Evolutionary conservation across 2,113 vertebrate genomes (phyloP), one percentile per base, ranked within the genome.

Genomic region (Acanthisitta chloris): DNA sequence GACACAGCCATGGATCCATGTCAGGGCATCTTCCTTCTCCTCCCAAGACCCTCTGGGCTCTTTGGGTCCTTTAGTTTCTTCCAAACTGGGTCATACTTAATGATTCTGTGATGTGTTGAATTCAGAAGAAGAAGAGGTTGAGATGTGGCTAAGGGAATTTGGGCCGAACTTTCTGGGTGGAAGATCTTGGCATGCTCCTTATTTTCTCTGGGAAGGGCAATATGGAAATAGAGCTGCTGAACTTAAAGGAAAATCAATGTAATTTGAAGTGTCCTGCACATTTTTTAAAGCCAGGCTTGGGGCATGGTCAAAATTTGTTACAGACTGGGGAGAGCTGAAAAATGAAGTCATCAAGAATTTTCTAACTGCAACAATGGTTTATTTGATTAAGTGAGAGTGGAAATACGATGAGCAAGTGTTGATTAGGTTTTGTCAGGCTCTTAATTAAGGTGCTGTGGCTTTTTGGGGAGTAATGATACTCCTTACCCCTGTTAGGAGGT

Each of bases 401-500:
- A 49, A 49, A 54, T 34, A 16, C 5, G 24, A 33, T 49, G 18
- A 34, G n/a, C 36, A 36, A 34, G 33, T 31, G 31, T 33, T 21
- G 13, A 11, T n/a, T 20, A 3, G 24, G 10, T 14, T 36, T 65
- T 31, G 15, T 70, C 25, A 28, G 48, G 34, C 46, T 66, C 36
- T 43, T 5, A 66, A 11, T 62, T 51, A 24, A 33, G 36, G 36
- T 26, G 3, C 23, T 1, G 0, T 49, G 77, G 46, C 33, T 45
- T 78, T 76, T 66, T n/a, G 57, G 61, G 46, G 51, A 26, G 26
- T 14, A 8, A 7, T 10, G 76, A 26, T 12, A 55, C 54, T 33
- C 1, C 46, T 66, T 19, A 5, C 2, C 17, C 17, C 28, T 0
- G 0, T 24, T 49, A 43, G 33, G 34, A 8, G 55, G 14, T 18